Evolutionary conservation across 2,888 invertebrate genomes (phyloP).

Genomic region (Parnassius glacialis): DNA sequence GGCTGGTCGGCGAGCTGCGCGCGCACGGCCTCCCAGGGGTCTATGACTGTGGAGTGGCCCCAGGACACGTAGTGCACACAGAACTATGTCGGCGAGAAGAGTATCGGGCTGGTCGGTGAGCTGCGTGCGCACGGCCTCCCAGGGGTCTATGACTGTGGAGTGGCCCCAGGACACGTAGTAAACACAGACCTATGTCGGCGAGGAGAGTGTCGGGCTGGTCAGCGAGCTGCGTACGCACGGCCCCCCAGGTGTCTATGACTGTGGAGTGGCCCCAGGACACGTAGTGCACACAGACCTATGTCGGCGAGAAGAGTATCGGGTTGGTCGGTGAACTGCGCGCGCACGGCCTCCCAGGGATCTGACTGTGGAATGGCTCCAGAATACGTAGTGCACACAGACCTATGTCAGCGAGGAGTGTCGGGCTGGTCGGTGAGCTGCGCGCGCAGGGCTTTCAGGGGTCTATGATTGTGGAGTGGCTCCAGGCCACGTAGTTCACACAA

Average conservation of each 20-base stretch:
- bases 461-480: conserved; percentile 92
- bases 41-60: conserved; percentile 91
- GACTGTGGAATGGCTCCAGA: conserved; percentile 93
- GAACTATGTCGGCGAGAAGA: conserved; percentile 88
- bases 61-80: conserved; percentile 90
- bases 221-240: conserved; percentile 82
- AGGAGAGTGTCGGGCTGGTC: conserved; percentile 84
- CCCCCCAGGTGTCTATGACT: conserved; percentile 91
- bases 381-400: conserved; percentile 89
- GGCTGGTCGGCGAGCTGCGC: conserved; percentile 74
- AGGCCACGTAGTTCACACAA: conserved; percentile 89
- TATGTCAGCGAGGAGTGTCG: conserved; percentile 86
- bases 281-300: conserved; percentile 88
- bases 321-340: conserved; percentile 71
- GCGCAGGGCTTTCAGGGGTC: conserved; percentile 92
- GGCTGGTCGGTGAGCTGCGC: conserved; percentile 75
- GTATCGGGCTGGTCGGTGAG: conserved; percentile 78
- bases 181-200: conserved; percentile 87
- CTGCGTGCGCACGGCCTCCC: conserved; percentile 88
- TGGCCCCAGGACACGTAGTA: conserved; percentile 95
- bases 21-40: conserved; percentile 93
- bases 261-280: conserved; percentile 94
- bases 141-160: conserved; percentile 90
- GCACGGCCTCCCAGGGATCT: conserved; percentile 92
- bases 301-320: conserved; percentile 88